A percentile compares a stretch with the other conserved stretches of the same genome.
Conservation (phyloP, 2,888 invertebrate genomes). For the Macaria liturata region DNA sequence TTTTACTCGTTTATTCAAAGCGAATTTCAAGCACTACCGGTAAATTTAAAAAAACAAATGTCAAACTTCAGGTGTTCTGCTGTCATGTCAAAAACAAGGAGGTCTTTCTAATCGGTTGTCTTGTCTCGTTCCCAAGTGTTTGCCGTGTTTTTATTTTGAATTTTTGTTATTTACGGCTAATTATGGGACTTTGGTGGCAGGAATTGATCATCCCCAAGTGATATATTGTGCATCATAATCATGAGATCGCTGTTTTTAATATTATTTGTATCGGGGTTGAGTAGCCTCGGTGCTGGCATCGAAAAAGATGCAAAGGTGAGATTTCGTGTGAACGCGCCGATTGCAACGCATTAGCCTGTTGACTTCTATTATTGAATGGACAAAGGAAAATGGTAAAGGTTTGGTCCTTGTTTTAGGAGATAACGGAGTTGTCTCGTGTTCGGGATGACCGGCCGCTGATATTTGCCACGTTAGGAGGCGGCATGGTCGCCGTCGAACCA, state of each 20-base stretch:
- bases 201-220: slow-evolving; percentile 28
- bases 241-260: slow-evolving; percentile 60
- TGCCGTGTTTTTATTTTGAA: slow-evolving; percentile 16
- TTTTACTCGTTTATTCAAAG: too few species aligned
- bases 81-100: too few species aligned
- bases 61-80: too few species aligned
- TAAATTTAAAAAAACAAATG: too few species aligned
- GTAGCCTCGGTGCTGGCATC: slow-evolving; percentile 57
- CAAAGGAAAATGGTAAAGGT: slow-evolving; percentile 4
- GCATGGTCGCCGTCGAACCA: slow-evolving; percentile 94
- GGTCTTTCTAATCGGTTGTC: neutral
- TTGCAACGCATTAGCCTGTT: slow-evolving; percentile 41
- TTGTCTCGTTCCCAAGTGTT: slow-evolving; percentile 3
- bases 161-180: slow-evolving; percentile 15
- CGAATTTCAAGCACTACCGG: too few species aligned
- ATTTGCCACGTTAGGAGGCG: slow-evolving; percentile 96
- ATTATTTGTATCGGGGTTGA: slow-evolving; percentile 60
- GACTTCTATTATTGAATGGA: neutral
- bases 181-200: slow-evolving; percentile 32
- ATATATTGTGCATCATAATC: slow-evolving; percentile 34
- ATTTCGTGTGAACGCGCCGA: slow-evolving; percentile 45
- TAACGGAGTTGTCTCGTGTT: slow-evolving; percentile 86
- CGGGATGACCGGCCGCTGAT: slow-evolving; percentile 89
- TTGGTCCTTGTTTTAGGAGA: slow-evolving; percentile 67
- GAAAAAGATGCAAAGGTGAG: slow-evolving; percentile 68